Conservation (phyloP, 2,888 invertebrate species). For the Horisme vitalbata region DNA sequence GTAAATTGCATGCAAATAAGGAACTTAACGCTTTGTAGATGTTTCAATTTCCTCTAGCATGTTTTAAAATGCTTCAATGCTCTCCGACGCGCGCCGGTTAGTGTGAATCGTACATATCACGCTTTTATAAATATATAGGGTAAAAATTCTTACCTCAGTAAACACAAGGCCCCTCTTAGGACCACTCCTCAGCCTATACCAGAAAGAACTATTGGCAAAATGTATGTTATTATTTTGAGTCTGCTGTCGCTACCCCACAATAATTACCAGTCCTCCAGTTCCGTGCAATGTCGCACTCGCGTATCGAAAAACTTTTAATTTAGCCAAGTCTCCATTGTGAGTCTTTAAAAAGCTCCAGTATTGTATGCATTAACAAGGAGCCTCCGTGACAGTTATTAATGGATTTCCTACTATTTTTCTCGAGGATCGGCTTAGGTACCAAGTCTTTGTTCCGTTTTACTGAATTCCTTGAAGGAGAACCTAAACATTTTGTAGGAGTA, state of each 20-base stretch:
- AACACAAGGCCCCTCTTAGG: too few species aligned
- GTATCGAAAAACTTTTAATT: constrained; percentile 83
- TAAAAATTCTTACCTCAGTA: too few species aligned
- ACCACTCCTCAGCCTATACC: too few species aligned
- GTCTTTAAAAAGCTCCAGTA: constrained; percentile 82
- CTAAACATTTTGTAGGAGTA: too few species aligned
- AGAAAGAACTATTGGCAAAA: too few species aligned
- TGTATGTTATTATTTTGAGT: constrained; percentile 8
- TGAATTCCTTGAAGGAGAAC: constrained; percentile 23
- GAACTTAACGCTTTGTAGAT: too few species aligned
- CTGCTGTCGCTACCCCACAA: constrained; percentile 58
- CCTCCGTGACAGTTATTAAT: constrained; percentile 78
- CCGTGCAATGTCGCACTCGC: constrained; percentile 77
- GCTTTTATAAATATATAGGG: too few species aligned
- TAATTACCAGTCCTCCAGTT: constrained; percentile 77
- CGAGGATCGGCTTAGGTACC: constrained; percentile 75
- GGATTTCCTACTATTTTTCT: constrained; percentile 80
- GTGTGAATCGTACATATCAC: too few species aligned
- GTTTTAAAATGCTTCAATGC: too few species aligned
- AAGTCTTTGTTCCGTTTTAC: constrained; percentile 66
- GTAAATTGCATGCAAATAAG: too few species aligned
- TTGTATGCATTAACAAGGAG: constrained; percentile 83
- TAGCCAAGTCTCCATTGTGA: constrained; percentile 78
- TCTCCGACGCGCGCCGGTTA: too few species aligned
- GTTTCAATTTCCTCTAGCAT: too few species aligned